Base-by-base conservation (phyloP, 2,113 vertebrate genomes). In the Dunckerocampus dactyliophorus region DNA sequence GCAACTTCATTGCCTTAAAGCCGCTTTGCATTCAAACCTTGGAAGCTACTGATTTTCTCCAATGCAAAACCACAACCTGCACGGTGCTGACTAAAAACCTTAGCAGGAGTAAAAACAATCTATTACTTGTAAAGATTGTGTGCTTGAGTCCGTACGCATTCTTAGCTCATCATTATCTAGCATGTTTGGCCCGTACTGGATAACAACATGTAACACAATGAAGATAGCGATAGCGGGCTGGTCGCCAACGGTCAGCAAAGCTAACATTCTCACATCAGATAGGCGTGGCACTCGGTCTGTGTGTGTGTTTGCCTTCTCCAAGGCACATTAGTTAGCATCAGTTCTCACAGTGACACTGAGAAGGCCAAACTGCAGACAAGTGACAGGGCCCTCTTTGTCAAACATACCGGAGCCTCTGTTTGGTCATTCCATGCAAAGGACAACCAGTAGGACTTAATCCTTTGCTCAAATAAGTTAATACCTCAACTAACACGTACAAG, bases 381-480 rank as follows among this genome's bases (percentile, higher is more conserved):
- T 69, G 46, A 68, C 57, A 53, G 73, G 47, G 68, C 77, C 60
- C 72, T 37, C 52, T 54, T 75, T 77, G 70, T 76, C 76, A 82
- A 84, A 80, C 76, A 81, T 82, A 56, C 68, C 80, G 71, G 69
- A n/a, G 57, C 57, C 46, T 50, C 8, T 87, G 80, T 88, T 82
- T 85, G 79, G 75, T 63, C 82, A 83, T 86, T 86, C 87, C 74
- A 68, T 69, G 69, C 60, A 60, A n/a, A 15, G 80, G 77, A 80
- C 82, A 72, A 85, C 74, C 80, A 76, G 74, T 67, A 65, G 73
- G 77, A 58, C 72, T 47, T 78, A 80, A 85, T 85, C 83, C 71
- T 67, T 79, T 82, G 71, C 80, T 61, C 71, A 87, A 88, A 88
- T 83, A 89, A 78, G 77, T 83, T 80, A 85, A 85, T 84, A 77